Percentiles rank a stretch among this genome's conserved stretches.
Evolutionary conservation across 2,797 vertebrate species (phyloP).

Genomic region (Danio aesculapii): DNA sequence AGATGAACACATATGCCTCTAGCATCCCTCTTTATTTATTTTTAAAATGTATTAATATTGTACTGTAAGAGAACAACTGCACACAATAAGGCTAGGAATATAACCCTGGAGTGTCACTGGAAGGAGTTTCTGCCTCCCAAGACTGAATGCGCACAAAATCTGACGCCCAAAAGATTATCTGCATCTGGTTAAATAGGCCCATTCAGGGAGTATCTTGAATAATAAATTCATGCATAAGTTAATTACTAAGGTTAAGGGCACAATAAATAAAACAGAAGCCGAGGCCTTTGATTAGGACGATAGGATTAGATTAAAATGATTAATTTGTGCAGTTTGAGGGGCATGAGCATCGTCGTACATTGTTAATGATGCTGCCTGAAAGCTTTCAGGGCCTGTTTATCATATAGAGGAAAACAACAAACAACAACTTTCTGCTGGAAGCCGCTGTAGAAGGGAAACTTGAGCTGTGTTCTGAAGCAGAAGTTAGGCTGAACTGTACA

Average conservation of each 20-base stretch:
- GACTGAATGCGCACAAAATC: slow-evolving; percentile 43
- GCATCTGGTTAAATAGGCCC: slow-evolving; percentile 65
- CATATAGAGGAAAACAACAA: slow-evolving; percentile 55
- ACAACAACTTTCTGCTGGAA: slow-evolving; percentile 53
- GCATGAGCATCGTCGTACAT: slow-evolving; percentile 63
- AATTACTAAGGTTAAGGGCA: slow-evolving; percentile 71
- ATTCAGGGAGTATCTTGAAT: slow-evolving; percentile 63
- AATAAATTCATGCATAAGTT: slow-evolving; percentile 66
- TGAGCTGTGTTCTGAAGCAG: slow-evolving; percentile 4
- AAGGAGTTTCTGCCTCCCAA: slow-evolving; percentile 28
- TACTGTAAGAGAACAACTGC: background rate
- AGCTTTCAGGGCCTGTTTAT: slow-evolving; percentile 53
- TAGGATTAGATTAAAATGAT: slow-evolving; percentile 70
- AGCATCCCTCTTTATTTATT: background rate
- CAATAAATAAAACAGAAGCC: slow-evolving; percentile 70
- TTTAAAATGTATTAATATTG: too few species aligned
- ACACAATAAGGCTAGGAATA: background rate
- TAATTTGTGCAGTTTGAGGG: slow-evolving; percentile 67
- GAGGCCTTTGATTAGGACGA: slow-evolving; percentile 60
- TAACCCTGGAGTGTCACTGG: slow-evolving; percentile 31
- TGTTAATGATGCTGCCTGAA: slow-evolving; percentile 69
- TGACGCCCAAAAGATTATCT: slow-evolving; percentile 64
- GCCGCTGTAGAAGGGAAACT: slow-evolving; percentile 33
- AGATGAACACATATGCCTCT: slow-evolving; percentile 6
- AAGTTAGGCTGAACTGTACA: background rate